phyloP scores from a whole-genome alignment of 2,797 vertebrate genomes.

The Pseudomugil gertrudae region DNA sequence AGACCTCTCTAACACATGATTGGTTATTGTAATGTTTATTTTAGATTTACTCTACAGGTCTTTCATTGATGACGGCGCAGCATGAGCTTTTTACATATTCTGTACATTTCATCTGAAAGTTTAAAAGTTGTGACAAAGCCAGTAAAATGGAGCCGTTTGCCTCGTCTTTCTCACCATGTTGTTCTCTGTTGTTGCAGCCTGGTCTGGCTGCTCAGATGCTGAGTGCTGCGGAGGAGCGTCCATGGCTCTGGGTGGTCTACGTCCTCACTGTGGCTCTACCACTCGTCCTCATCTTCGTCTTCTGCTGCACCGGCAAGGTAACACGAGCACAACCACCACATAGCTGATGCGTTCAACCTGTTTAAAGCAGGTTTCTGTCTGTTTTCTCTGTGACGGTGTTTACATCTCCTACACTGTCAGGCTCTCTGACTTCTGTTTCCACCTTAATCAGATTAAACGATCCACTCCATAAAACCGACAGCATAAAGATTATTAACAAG shows the following conservation, averaged over 20 bases:
- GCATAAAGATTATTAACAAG: too few species aligned
- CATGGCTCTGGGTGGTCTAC: conserved; percentile 98
- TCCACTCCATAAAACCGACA: too few species aligned
- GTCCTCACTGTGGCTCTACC: conserved; percentile 94
- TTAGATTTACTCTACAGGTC: too few species aligned
- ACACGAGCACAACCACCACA: not conserved
- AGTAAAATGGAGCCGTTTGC: too few species aligned
- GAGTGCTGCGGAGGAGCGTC: conserved; percentile 92
- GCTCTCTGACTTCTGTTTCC: not conserved
- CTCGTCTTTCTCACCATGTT: not conserved
- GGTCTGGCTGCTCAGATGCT: conserved; percentile 93
- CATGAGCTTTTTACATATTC: not conserved
- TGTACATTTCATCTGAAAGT: not conserved
- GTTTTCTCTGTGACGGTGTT: not conserved
- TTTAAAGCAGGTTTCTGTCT: not conserved
- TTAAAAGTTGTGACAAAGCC: too few species aligned
- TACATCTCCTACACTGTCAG: not conserved
- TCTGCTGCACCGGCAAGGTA: conserved; percentile 99
- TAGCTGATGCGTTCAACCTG: not conserved
- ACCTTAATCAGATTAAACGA: not conserved
- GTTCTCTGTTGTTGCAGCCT: conserved; percentile 77
- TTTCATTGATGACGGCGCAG: not conserved
- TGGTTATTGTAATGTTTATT: too few species aligned
- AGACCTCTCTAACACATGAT: too few species aligned
- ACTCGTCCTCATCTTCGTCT: conserved; percentile 91